phyloP scores from a whole-genome alignment of 2,888 invertebrate species.

The Volucella zonaria region DNA sequence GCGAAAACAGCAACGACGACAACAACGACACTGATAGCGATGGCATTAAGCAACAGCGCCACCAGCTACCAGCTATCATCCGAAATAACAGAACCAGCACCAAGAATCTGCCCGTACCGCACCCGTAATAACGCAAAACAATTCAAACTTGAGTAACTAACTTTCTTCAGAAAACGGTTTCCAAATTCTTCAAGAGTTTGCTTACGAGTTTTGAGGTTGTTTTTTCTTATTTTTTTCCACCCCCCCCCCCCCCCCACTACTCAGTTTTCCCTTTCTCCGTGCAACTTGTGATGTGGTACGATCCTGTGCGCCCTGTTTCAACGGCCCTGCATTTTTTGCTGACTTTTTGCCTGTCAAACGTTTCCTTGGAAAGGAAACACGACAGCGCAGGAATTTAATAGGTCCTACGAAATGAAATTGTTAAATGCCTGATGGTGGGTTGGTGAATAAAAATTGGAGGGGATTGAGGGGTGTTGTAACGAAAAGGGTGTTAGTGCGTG shows the following conservation, averaged over 20 bases:
- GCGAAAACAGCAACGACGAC: slow-evolving; percentile 31
- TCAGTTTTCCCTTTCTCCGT: not conserved
- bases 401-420: slow-evolving; percentile 41
- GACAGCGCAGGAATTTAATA: slow-evolving; percentile 49
- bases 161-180: slow-evolving; percentile 68
- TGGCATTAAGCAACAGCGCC: slow-evolving; percentile 31
- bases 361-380: slow-evolving; percentile 21
- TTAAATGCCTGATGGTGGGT: slow-evolving; percentile 14
- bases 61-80: slow-evolving; percentile 26
- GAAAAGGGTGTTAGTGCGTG: no score
- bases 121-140: slow-evolving; percentile 72
- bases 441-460: not conserved
- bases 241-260: no score
- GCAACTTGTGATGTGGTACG: no score
- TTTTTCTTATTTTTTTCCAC: slow-evolving; percentile 7
- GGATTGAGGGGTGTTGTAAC: not conserved
- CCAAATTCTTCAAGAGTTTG: slow-evolving; percentile 71
- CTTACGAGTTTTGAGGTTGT: slow-evolving; percentile 64
- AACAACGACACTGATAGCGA: slow-evolving; percentile 52
- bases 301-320: slow-evolving; percentile 28
- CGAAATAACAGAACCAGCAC: slow-evolving; percentile 6
- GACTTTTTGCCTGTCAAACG: slow-evolving; percentile 12
- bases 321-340: slow-evolving; percentile 3
- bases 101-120: slow-evolving; percentile 41
- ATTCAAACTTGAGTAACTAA: slow-evolving; percentile 73